Conservation (phyloP, 2,888 invertebrate species). For the Elysia crispata region DNA sequence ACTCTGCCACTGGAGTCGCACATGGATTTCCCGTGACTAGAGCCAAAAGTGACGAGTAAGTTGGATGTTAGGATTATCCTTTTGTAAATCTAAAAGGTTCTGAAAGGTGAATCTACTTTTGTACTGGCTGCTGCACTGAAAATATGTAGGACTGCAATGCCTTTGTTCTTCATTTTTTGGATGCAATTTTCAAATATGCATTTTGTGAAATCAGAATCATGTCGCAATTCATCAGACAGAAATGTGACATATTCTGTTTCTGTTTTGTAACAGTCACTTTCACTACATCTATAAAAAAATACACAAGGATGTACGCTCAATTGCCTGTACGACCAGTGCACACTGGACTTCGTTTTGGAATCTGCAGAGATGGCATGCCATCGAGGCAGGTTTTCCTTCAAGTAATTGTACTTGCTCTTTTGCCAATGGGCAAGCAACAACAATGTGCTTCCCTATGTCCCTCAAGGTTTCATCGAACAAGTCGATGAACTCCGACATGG, state of each 20-base stretch:
- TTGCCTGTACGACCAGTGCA: slow-evolving; percentile 44
- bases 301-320: slow-evolving; percentile 49
- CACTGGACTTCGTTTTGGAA: slow-evolving; percentile 49
- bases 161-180: not conserved
- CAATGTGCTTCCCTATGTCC: not conserved
- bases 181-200: not conserved
- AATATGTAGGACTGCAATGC: not conserved
- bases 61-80: not conserved
- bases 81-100: not conserved
- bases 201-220: not conserved
- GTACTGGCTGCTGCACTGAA: not conserved
- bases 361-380: slow-evolving; percentile 28
- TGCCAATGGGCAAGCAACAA: not conserved
- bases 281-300: slow-evolving; percentile 21
- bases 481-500: no score
- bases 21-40: slow-evolving; percentile 30
- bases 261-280: not conserved
- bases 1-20: slow-evolving; percentile 20
- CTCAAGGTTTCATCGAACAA: not conserved
- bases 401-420: not conserved
- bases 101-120: not conserved
- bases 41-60: slow-evolving; percentile 21
- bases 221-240: not conserved
- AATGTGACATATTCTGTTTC: slow-evolving; percentile 17
- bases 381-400: slow-evolving; percentile 24